Conservation (phyloP, 2,888 invertebrate genomes). For the Eulithis prunata region DNA sequence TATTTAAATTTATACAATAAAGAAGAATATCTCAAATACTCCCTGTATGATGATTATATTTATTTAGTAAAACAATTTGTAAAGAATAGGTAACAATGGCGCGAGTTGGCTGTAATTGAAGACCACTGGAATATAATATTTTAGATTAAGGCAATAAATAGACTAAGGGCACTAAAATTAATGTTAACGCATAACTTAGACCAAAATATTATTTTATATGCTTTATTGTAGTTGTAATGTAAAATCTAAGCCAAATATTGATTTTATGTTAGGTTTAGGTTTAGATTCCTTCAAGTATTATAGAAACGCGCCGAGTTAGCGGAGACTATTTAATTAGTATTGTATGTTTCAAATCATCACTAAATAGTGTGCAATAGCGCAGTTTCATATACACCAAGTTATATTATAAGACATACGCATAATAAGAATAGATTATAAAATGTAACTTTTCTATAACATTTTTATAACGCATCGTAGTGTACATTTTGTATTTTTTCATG, state of each 20-base stretch:
- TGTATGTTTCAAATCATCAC: slow-evolving; percentile 47
- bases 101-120: slow-evolving; percentile 52
- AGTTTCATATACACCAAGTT: slow-evolving; percentile 56
- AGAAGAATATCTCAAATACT: slow-evolving; percentile 31
- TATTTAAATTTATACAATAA: slow-evolving; percentile 32
- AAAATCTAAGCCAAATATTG: slow-evolving; percentile 84
- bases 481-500: slow-evolving; percentile 83
- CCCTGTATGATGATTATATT: slow-evolving; percentile 22
- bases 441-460: slow-evolving; percentile 78
- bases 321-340: slow-evolving; percentile 77
- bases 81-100: slow-evolving; percentile 42
- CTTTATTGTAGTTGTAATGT: slow-evolving; percentile 81
- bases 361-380: slow-evolving; percentile 36
- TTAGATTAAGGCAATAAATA: slow-evolving; percentile 81
- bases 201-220: slow-evolving; percentile 83
- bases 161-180: slow-evolving; percentile 79
- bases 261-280: slow-evolving; percentile 78
- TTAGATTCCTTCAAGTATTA: slow-evolving; percentile 81
- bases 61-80: slow-evolving; percentile 31
- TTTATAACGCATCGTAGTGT: slow-evolving; percentile 69
- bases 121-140: slow-evolving; percentile 72
- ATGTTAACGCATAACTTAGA: slow-evolving; percentile 81
- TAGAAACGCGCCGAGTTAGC: slow-evolving; percentile 65
- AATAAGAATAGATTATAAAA: slow-evolving; percentile 74
- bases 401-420: slow-evolving; percentile 61